Conservation (phyloP, 2,797 vertebrate species). For the Cryptoblepharus egeriae region DNA sequence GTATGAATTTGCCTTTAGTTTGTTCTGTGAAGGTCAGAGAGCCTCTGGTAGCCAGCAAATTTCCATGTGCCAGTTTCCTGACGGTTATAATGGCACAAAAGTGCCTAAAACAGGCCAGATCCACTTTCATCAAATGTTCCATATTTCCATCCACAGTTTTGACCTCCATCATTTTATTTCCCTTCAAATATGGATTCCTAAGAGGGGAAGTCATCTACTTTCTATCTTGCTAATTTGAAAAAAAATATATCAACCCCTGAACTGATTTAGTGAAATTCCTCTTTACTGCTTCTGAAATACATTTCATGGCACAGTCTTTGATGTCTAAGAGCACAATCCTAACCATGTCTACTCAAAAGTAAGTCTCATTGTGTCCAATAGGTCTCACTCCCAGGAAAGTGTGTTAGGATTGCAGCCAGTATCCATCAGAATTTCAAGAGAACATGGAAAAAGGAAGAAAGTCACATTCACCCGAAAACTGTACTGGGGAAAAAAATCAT, state of each 20-base stretch:
- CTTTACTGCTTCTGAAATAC: neutral
- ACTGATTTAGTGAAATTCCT: neutral
- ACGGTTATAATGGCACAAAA: too few species aligned
- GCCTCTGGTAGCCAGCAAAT: too few species aligned
- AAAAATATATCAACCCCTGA: neutral
- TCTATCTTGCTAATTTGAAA: neutral
- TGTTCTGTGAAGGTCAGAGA: too few species aligned
- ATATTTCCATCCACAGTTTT: too few species aligned
- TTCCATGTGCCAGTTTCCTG: too few species aligned
- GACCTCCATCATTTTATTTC: too few species aligned
- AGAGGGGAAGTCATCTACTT: neutral
- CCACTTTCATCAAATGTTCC: neutral
- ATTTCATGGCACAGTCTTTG: neutral
- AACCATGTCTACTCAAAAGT: too few species aligned
- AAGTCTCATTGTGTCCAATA: too few species aligned
- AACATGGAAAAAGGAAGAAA: neutral
- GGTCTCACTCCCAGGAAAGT: too few species aligned
- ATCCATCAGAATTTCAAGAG: neutral
- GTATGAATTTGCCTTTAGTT: too few species aligned
- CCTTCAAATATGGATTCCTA: neutral
- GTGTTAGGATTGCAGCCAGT: neutral
- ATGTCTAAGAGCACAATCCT: too few species aligned
- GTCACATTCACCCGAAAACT: neutral
- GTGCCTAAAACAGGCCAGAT: too few species aligned
- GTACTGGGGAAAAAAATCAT: neutral